Conservation (phyloP, 2,113 vertebrate species). For the Alaudala cheleensis region DNA sequence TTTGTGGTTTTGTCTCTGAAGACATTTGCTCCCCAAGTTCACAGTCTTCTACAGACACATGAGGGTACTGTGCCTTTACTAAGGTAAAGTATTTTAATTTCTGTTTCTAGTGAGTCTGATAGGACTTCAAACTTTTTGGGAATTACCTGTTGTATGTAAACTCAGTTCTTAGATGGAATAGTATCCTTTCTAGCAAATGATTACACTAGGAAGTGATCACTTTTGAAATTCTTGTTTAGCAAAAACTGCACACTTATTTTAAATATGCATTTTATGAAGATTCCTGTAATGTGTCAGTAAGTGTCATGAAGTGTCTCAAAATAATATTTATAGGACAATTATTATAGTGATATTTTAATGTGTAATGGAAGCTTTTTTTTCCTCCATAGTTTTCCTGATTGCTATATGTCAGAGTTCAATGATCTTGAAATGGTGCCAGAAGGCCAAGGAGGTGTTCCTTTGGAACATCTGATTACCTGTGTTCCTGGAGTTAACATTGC, state of each 20-base stretch:
- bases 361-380: not conserved
- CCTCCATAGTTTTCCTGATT: conserved; percentile 88
- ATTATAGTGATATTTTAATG: not conserved
- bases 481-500: conserved; percentile 92
- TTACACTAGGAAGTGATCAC: not conserved
- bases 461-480: conserved; percentile 95
- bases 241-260: not conserved
- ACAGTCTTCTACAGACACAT: conserved; percentile 92
- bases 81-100: conserved; percentile 76
- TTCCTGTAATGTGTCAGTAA: not conserved
- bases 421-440: conserved; percentile 82
- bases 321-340: not conserved
- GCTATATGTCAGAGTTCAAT: conserved; percentile 88
- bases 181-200: not conserved
- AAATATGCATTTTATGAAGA: not conserved
- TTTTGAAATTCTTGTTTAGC: not conserved
- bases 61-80: conserved; percentile 93
- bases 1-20: conserved; percentile 91
- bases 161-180: not conserved
- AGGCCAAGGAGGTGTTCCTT: conserved; percentile 82
- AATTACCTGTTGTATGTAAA: not conserved
- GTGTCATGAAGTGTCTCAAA: not conserved
- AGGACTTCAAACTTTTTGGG: not conserved
- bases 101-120: not conserved
- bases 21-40: conserved; percentile 89